Conservation (phyloP, 2,113 vertebrate genomes). For the Myodes glareolus region DNA sequence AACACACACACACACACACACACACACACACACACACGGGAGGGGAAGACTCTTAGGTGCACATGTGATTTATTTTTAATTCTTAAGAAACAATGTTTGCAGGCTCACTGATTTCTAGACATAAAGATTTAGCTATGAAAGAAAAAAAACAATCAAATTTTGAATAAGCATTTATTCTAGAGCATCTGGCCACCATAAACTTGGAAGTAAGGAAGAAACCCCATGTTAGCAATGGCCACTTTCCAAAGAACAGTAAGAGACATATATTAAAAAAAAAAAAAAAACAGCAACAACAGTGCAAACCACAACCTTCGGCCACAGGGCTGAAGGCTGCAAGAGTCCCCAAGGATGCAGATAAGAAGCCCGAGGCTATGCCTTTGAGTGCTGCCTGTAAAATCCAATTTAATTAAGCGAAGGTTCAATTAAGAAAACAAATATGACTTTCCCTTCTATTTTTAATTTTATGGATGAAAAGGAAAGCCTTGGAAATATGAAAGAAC, state of each 20-base stretch:
- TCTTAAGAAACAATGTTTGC: conserved; percentile 29
- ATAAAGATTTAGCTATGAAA: conserved; percentile 50
- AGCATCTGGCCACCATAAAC: conserved; percentile 76
- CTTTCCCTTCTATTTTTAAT: conserved; percentile 78
- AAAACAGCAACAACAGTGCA: conserved; percentile 25
- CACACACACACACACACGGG: no score
- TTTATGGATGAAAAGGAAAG: conserved; percentile 71
- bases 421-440: conserved; percentile 72
- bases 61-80: conserved; percentile 8
- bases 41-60: not conserved
- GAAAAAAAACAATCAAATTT: conserved; percentile 68
- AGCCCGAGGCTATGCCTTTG: conserved; percentile 17
- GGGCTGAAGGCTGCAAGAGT: conserved; percentile 25
- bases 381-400: conserved; percentile 60
- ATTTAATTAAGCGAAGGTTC: conserved; percentile 70
- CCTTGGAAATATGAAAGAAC: conserved; percentile 64
- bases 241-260: conserved; percentile 71
- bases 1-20: not conserved
- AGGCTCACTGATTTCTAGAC: conserved; percentile 19
- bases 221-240: conserved; percentile 68
- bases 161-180: conserved; percentile 64
- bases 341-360: conserved; percentile 33
- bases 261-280: conserved; percentile 62
- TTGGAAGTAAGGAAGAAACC: conserved; percentile 63
- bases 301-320: conserved; percentile 49